phyloP scores from a whole-genome alignment of 30 jellyfish, hydroid and myxozoan species.

The Aurelia sp. region DNA sequence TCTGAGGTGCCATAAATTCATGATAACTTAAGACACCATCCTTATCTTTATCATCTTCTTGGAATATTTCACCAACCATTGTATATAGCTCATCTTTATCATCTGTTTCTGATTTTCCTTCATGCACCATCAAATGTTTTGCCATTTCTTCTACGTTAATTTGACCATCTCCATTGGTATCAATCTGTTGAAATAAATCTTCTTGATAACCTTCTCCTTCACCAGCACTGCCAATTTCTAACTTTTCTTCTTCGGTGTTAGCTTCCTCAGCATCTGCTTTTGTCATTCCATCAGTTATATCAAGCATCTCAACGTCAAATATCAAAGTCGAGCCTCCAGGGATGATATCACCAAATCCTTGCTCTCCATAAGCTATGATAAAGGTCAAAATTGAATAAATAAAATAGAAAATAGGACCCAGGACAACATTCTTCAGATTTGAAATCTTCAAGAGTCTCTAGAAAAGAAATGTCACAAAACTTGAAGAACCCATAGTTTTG shows the following conservation, averaged over 20 bases:
- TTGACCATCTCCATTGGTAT: slow-evolving; percentile 75
- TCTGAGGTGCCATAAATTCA: slow-evolving; percentile 64
- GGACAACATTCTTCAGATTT: not conserved
- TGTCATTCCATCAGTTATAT: slow-evolving; percentile 28
- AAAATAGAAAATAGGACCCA: not conserved
- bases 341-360: slow-evolving; percentile 85
- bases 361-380: slow-evolving; percentile 88
- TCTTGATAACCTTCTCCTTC: slow-evolving; percentile 36
- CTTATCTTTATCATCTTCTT: slow-evolving; percentile 91
- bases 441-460: not conserved
- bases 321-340: slow-evolving; percentile 87
- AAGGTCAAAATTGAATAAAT: not conserved
- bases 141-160: slow-evolving; percentile 90
- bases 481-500: no score
- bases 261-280: slow-evolving; percentile 15
- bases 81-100: slow-evolving; percentile 76
- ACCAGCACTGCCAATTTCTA: slow-evolving; percentile 9
- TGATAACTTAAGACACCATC: slow-evolving; percentile 88
- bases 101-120: slow-evolving; percentile 60
- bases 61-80: slow-evolving; percentile 90
- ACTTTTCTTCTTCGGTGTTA: slow-evolving; percentile 22
- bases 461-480: no score
- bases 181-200: slow-evolving; percentile 80
- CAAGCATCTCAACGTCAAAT: slow-evolving; percentile 81
- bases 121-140: slow-evolving; percentile 69